Evolutionary conservation across 2,888 invertebrate genomes (phyloP), one percentile per base, ranked within the genome.

Genomic region (Metellina segmentata): DNA sequence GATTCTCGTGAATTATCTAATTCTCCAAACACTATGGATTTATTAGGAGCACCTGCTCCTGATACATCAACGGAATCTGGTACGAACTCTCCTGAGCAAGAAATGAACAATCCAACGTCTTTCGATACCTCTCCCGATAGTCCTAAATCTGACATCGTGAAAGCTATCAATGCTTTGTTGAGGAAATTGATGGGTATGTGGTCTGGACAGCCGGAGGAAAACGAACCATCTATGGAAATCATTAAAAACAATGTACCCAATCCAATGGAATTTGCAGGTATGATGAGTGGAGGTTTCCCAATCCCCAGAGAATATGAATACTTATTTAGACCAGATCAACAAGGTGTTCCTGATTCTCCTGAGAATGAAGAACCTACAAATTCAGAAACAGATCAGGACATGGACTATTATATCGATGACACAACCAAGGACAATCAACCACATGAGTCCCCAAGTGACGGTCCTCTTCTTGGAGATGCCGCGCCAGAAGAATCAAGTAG

Each of bases 151-250:
- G 79, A 79, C 34, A 79, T 79, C 20, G 61, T 79, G 6, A 79
- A 79, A 34, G 61, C 79, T 20, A 79, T 79, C 16, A 79, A 79
- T 79, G 13, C 79, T 61, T 79, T 79, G 8, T 19, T 79, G 8
- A 19, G 79, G 6, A 79, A 61, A 16, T 13, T 79, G 8, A 79
- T 79, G 79, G 79, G 79, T 16, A 79, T 79, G 20, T 69, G 48
- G 79, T 61, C 79, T 1, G 79, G 61, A 7, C 69, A 53, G 34
- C 16, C 13, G 7, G 53, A 34, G 61, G 34, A 13, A 11, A 61
- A 11, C 11, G 20, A 53, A 52, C 53, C 61, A 1, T 19, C 61
- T 20, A 52, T 61, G 16, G 61, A 61, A 16, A 61, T 61, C 13
- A 61, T 7, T 61, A 16, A 61, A 61, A 61, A 16, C 11, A 11